A percentile compares a stretch with the other conserved stretches of the same genome.
Conservation (phyloP, 2,888 invertebrate species). For the Nomada ruficornis region DNA sequence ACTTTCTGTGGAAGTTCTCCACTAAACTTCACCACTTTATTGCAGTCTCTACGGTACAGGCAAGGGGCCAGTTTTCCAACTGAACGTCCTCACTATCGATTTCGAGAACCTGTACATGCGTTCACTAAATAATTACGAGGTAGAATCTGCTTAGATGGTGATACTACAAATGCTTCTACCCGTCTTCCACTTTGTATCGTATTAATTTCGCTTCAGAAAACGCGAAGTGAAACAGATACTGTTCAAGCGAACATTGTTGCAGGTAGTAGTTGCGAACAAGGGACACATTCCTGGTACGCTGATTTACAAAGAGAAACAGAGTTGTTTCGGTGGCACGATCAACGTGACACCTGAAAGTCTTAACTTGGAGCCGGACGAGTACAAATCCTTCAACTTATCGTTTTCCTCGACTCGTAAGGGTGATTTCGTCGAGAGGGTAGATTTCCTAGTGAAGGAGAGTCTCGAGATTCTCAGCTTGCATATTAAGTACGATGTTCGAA, state of each 20-base stretch:
- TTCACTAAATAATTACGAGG: conserved; percentile 87
- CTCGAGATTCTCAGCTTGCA: conserved; percentile 86
- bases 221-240: conserved; percentile 3
- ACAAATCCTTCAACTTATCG: conserved; percentile 85
- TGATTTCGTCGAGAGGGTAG: conserved; percentile 87
- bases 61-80: conserved; percentile 86
- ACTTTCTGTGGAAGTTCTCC: not conserved
- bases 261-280: conserved; percentile 79
- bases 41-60: conserved; percentile 85
- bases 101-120: conserved; percentile 87
- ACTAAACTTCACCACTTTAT: not conserved
- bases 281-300: conserved; percentile 88
- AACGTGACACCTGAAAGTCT: conserved; percentile 85
- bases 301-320: conserved; percentile 83
- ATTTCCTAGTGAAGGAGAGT: conserved; percentile 87
- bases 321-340: conserved; percentile 87
- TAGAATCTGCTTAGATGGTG: conserved; percentile 69
- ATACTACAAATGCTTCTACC: not conserved
- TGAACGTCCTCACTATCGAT: conserved; percentile 86
- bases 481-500: conserved; percentile 85
- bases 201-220: not conserved
- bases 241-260: conserved; percentile 10
- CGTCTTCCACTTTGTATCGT: too few species aligned
- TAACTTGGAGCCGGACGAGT: conserved; percentile 85
- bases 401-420: conserved; percentile 87